These are phyloP conservation scores for Tachuris rubrigastra DNA, from an alignment of 2,113 vertebrate genomes.

Conservation along the genomic window DNA sequence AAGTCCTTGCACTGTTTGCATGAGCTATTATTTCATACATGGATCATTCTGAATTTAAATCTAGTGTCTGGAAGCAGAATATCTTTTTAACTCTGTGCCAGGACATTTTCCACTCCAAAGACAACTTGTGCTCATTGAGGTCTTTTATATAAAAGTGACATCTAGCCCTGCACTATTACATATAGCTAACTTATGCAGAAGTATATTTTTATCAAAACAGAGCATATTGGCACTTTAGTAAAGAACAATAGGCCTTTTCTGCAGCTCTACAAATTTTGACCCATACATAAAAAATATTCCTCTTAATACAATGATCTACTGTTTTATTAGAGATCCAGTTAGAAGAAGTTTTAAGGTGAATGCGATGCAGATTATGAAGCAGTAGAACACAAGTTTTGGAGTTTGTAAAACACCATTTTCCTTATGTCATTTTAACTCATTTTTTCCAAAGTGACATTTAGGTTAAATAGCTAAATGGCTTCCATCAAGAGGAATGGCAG, in stretches of 20 bases:
- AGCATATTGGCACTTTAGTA: background rate
- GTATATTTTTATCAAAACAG: background rate
- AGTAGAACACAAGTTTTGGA: background rate
- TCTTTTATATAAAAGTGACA: background rate
- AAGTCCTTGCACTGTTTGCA: background rate
- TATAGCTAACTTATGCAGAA: background rate
- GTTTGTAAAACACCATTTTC: background rate
- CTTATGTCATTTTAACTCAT: background rate
- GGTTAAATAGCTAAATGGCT: background rate
- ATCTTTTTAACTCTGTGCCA: background rate
- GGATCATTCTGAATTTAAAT: background rate
- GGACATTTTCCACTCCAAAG: background rate
- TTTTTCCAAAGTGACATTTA: background rate
- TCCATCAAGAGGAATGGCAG: background rate
- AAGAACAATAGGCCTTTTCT: background rate
- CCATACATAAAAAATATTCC: background rate
- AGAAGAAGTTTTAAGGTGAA: background rate
- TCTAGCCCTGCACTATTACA: background rate
- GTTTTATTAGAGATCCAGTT: background rate
- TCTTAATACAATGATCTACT: background rate
- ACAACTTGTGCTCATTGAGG: background rate
- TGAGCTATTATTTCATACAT: background rate
- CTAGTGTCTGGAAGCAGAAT: background rate
- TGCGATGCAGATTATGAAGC: background rate
- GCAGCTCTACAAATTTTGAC: background rate